Evolutionary conservation across 2,113 vertebrate species (phyloP), one percentile per base, ranked within the genome.

Genomic region (Malurus alboscapulatus): DNA sequence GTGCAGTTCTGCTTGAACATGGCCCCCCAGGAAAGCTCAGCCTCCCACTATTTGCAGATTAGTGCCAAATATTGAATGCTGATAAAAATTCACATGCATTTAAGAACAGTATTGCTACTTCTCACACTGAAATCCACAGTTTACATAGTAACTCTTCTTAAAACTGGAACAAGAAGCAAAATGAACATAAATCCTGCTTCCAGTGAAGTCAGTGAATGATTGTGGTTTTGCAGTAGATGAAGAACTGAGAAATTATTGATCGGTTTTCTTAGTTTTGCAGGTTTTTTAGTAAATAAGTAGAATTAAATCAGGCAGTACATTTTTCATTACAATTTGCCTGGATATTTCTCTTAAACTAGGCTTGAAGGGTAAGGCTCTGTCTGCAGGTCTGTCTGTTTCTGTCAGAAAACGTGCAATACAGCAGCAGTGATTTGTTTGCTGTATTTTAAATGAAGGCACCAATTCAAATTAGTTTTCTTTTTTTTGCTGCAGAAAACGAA

Each of bases 31-130:
- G 7, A 34, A 32, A 84, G 34, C 45, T 91, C 87, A 83, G 71
- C 80, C 57, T 88, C 74, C 34, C 51, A 6, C 19, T 34, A 0
- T 65, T 74, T 87, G 69, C 88, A 82, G 36, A 38, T 65, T 44
- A 84, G 92, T 94, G 95, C 94, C 93, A 96, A 96, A 94, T 85
- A 48, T 55, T 72, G 25, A 32, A 55, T 65, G 58, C 58, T 82
- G 47, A 47, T 63, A 61, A 76, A 44, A 57, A 20, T 14, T 30
- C 58, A 67, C 9, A 4, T 1, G 1, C 8, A 3, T 87, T 75
- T 86, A 44, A 82, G 54, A 79, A 16, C 65, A 81, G 78, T 71
- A 29, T 74, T 95, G 76, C 81, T 86, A 6, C 47, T 59, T 7
- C 54, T 87, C 72, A 48, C 36, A 73, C 30, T 55, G 55, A 74